phyloP scores from a whole-genome alignment of 2,888 invertebrate genomes.

The Polydrusus tereticollis region DNA sequence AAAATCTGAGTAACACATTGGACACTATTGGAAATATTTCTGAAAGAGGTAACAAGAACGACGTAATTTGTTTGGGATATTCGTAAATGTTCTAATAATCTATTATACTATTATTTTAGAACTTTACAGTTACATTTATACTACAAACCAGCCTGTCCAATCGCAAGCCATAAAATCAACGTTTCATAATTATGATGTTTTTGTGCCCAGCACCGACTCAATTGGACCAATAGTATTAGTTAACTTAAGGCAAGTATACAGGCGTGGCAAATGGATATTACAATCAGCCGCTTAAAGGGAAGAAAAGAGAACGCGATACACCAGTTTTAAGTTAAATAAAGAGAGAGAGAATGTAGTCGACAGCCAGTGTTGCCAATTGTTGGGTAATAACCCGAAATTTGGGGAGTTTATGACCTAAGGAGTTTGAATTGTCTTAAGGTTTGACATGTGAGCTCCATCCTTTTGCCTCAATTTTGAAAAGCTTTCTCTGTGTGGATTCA shows the following conservation, averaged over 20 bases:
- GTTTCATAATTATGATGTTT: constrained; percentile 62
- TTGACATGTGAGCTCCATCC: too few relatives aligned
- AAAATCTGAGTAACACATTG: constrained; percentile 71
- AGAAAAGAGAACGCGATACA: too few relatives aligned
- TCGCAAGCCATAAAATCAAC: constrained; percentile 56
- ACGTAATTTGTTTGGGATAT: not conserved
- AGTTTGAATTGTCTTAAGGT: too few relatives aligned
- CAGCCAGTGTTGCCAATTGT: too few relatives aligned
- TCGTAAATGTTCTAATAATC: not conserved
- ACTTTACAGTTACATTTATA: constrained; percentile 63
- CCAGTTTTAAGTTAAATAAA: too few relatives aligned
- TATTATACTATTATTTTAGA: constrained; percentile 58
- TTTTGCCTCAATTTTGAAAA: too few relatives aligned
- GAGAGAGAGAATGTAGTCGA: too few relatives aligned
- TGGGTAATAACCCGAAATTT: too few relatives aligned
- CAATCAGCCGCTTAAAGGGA: too few relatives aligned
- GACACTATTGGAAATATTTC: constrained; percentile 69
- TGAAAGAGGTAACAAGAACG: constrained; percentile 59
- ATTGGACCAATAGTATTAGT: constrained; percentile 60
- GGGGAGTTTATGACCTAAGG: too few relatives aligned
- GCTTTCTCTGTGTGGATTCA: too few relatives aligned
- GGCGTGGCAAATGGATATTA: too few relatives aligned
- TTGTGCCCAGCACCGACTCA: constrained; percentile 59
- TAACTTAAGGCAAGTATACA: constrained; percentile 54
- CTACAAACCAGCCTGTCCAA: constrained; percentile 56